Conservation (phyloP, 2,113 vertebrate species). For the Riparia riparia region DNA sequence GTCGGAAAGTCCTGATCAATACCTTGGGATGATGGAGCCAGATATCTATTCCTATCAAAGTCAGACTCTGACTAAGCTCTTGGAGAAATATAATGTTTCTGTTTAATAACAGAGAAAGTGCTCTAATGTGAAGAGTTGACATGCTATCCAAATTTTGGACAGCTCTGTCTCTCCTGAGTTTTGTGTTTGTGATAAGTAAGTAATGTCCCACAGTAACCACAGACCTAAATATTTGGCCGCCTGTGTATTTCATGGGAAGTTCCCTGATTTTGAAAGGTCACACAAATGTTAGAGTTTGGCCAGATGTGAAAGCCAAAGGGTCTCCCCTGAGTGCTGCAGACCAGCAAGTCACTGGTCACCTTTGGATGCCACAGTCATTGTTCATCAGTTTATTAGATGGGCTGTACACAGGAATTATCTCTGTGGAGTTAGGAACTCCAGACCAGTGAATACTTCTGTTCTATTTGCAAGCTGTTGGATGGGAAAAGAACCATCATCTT, state of each 20-base stretch:
- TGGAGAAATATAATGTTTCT: neutral
- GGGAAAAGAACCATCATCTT: neutral
- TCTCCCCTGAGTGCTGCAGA: neutral
- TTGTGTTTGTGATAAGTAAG: conserved; percentile 22
- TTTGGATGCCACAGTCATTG: neutral
- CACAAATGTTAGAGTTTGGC: conserved; percentile 11
- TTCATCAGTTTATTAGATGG: neutral
- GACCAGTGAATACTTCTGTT: neutral
- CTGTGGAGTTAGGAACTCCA: neutral
- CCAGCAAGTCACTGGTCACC: neutral
- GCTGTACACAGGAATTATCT: neutral
- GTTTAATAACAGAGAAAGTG: neutral
- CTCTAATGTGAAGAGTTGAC: neutral
- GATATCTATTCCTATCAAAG: neutral
- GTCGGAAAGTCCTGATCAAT: neutral
- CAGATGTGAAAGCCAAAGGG: conserved; percentile 12
- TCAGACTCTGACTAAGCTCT: neutral
- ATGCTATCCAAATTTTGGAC: neutral
- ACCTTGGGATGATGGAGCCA: neutral
- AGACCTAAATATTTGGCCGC: conserved; percentile 36
- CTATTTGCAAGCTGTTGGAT: neutral
- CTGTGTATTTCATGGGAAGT: conserved; percentile 5
- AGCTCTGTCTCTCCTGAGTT: neutral
- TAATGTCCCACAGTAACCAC: neutral
- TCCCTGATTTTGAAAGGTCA: conserved; percentile 23